Base-by-base conservation (phyloP, 1,140 invertebrate genomes). In the Adoxophyes honmai region DNA sequence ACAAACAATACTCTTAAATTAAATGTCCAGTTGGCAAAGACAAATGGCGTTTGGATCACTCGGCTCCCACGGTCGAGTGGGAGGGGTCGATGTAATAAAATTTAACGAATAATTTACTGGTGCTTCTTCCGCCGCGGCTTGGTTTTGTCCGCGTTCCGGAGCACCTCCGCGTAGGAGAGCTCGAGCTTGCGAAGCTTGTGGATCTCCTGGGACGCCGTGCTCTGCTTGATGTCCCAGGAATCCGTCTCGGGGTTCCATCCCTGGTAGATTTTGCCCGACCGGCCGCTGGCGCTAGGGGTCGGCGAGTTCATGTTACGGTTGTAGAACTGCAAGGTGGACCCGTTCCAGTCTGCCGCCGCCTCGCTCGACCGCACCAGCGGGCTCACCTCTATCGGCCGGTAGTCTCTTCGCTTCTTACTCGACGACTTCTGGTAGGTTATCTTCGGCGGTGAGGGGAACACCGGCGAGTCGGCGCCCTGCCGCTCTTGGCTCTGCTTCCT, bases 151-250 rank as follows among this genome's bases (percentile, higher is more conserved):
- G 93, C 92, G 74, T 93, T 93, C 51, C 94, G 91, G 8, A 97
- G 84, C 2, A 93, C 95, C 78, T 96, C 95, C 0, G 95, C 95
- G 74, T 96, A 97, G 2, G 95, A 95, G 72, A 94, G 91, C 65
- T 97, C 95, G 18, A 97, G 83, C 64, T 93, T 92, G 75, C 94
- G 94, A 38, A 97, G 83, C 68, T 94, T 94, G 61, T 95, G 93
- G 7, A 96, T 92, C 63, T 96, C 95, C 68, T 95, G 94, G 0
- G 94, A 95, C 2, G 95, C 94, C 7, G 92, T 91, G 78, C 94
- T 94, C 13, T 93, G 92, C 70, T 93, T 93, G 64, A 92, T 93
- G 59, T 93, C 92, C 86, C 86, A 89, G 13, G 86, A 82, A 60
- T 88, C 84, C 8, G 89, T 90, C 65, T 90, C 89, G 6, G 89